Conservation (phyloP, 2,888 invertebrate genomes). For the Phengaris alcon region DNA sequence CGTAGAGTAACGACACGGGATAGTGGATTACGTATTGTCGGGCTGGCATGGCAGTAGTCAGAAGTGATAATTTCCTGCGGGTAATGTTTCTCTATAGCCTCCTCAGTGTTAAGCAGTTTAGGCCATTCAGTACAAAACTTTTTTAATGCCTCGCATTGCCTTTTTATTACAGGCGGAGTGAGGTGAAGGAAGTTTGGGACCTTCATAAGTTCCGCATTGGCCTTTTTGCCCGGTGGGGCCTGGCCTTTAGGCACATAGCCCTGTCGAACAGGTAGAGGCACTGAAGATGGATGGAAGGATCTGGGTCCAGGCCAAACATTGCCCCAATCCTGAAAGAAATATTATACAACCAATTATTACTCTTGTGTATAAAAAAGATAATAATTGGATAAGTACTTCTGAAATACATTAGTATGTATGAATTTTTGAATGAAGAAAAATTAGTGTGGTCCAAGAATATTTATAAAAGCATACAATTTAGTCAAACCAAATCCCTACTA, state of each 20-base stretch:
- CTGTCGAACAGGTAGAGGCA: slow-evolving; percentile 95
- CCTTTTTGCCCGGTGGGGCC: slow-evolving; percentile 88
- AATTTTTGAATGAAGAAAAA: too few species aligned
- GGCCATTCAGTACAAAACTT: slow-evolving; percentile 98
- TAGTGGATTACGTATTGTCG: slow-evolving; percentile 91
- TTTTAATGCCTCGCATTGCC: slow-evolving; percentile 94
- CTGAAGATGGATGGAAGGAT: slow-evolving; percentile 93
- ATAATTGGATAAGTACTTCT: too few species aligned
- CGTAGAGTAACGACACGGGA: slow-evolving; percentile 91
- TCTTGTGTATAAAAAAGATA: too few species aligned
- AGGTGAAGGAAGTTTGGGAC: slow-evolving; percentile 99
- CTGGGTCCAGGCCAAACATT: slow-evolving; percentile 96
- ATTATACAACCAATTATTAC: neutral
- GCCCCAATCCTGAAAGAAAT: slow-evolving; percentile 90
- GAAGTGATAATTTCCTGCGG: slow-evolving; percentile 90
- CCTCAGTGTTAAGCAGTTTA: slow-evolving; percentile 84
- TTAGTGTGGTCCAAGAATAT: too few species aligned
- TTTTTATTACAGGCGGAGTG: slow-evolving; percentile 95
- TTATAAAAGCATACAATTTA: too few species aligned
- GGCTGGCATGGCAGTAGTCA: slow-evolving; percentile 94
- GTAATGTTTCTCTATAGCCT: slow-evolving; percentile 87
- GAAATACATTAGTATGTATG: too few species aligned
- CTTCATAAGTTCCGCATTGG: slow-evolving; percentile 97
- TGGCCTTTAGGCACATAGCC: slow-evolving; percentile 84
- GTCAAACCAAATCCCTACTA: too few species aligned